A percentile compares a stretch with the other conserved stretches of the same genome.
Conservation (phyloP, 1,140 invertebrate species). For the Drosophila subobscura region DNA sequence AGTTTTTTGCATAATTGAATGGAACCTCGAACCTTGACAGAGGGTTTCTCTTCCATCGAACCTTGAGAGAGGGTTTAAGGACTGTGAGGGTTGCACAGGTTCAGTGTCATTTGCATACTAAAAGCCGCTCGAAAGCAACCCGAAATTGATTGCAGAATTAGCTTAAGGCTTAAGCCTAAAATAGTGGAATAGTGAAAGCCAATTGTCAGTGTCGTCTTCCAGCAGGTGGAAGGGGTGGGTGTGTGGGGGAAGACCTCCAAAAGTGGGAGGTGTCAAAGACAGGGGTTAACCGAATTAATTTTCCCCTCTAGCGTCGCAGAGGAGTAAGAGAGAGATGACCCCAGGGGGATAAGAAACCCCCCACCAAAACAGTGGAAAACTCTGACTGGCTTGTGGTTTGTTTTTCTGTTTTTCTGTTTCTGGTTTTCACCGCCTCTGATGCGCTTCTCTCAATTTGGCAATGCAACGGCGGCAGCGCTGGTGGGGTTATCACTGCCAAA, state of each 20-base stretch:
- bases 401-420: constrained; percentile 15
- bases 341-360: constrained; percentile 50
- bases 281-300: constrained; percentile 80
- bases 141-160: constrained; percentile 40
- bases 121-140: constrained; percentile 6
- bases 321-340: constrained; percentile 48
- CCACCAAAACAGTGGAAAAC: constrained; percentile 13
- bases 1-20: constrained; percentile 66
- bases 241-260: constrained; percentile 34
- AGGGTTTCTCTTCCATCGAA: constrained; percentile 1
- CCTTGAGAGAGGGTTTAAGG: constrained; percentile 10
- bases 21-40: not conserved
- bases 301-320: constrained; percentile 60
- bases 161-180: constrained; percentile 1
- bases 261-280: constrained; percentile 68
- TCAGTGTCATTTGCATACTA: constrained; percentile 28
- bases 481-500: constrained; percentile 60
- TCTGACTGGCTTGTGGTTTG: constrained; percentile 27
- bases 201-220: constrained; percentile 45
- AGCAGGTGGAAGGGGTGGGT: constrained; percentile 15
- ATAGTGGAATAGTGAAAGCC: constrained; percentile 26
- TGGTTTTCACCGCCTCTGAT: constrained; percentile 13
- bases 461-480: constrained; percentile 3
- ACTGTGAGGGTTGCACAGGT: constrained; percentile 7
- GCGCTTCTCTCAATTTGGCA: constrained; percentile 29